phyloP scores from a whole-genome alignment of 1,140 invertebrate species.

The Ridgeia piscesae region DNA sequence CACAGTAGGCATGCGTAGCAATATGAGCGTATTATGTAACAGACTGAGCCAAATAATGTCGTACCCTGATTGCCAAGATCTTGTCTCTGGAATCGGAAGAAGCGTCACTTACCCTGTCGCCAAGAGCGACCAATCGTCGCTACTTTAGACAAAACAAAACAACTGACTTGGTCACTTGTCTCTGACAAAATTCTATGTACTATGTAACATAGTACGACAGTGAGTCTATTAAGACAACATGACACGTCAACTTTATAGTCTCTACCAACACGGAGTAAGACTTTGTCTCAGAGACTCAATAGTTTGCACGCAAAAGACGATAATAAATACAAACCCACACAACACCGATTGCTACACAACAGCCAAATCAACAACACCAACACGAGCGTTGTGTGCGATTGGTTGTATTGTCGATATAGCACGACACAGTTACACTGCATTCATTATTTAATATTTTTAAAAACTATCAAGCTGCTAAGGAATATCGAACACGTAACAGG shows the following conservation, averaged over 20 bases:
- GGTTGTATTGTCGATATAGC: neutral
- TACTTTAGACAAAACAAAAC: neutral
- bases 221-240: neutral
- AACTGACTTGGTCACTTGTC: conserved; percentile 4
- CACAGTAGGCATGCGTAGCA: neutral
- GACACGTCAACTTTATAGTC: neutral
- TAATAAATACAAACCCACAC: neutral
- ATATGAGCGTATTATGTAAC: neutral
- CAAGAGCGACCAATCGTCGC: neutral
- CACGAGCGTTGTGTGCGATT: neutral
- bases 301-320: neutral
- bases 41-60: neutral
- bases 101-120: neutral
- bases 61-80: neutral
- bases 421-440: neutral
- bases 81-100: neutral
- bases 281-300: neutral
- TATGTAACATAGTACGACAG: neutral
- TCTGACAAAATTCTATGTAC: neutral
- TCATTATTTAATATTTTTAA: neutral
- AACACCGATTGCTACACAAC: neutral
- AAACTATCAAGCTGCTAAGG: neutral
- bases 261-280: neutral
- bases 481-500: neutral
- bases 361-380: neutral